These are phyloP conservation scores for Caranx ignobilis DNA, from an alignment of 2,113 vertebrate species.

Conservation along the genomic window DNA sequence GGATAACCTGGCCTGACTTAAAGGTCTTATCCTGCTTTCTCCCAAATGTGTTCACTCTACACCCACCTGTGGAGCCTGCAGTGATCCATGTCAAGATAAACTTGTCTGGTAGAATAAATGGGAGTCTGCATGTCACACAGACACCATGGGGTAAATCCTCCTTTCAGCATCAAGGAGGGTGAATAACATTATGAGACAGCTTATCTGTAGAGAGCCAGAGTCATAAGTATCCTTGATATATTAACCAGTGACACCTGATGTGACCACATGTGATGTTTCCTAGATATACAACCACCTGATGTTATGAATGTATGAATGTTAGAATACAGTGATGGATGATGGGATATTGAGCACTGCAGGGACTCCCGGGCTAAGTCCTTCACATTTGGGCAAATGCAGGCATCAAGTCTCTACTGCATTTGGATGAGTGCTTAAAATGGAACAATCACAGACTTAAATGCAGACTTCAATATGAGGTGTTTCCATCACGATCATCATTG, in stretches of 20 bases:
- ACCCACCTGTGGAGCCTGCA: background rate
- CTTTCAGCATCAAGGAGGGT: no score
- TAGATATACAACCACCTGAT: background rate
- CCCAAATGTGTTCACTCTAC: background rate
- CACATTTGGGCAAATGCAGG: background rate
- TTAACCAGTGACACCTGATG: background rate
- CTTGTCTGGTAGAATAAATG: no score
- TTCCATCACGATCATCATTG: no score
- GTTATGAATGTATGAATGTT: background rate
- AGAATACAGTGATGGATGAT: background rate
- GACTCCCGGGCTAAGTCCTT: background rate
- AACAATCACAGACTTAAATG: background rate
- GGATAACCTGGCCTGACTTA: background rate
- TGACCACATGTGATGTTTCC: background rate
- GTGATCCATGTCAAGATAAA: background rate
- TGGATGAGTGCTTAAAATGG: background rate
- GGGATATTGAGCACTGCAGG: background rate
- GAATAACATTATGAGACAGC: no score
- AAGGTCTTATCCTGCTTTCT: background rate
- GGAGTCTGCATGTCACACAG: no score
- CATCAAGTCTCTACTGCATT: background rate
- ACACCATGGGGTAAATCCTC: no score
- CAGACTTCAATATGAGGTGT: background rate
- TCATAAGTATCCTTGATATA: background rate
- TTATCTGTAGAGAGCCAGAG: background rate